Base-by-base conservation (phyloP, 2,888 invertebrate species). In the Ptilodon capucinus region DNA sequence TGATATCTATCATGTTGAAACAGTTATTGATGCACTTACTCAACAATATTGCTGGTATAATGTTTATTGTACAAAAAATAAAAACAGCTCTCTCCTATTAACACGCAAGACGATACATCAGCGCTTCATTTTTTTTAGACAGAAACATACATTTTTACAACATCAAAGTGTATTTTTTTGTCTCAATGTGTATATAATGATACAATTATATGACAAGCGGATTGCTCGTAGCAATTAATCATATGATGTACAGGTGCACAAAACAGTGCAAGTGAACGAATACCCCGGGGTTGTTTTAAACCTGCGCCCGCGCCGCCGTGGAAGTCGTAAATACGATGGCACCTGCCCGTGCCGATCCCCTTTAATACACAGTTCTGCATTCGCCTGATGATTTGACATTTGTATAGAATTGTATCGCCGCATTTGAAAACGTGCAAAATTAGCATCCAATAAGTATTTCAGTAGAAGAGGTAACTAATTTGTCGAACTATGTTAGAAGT, bases 281-380 rank as follows among this genome's bases (percentile, higher is more conserved):
- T 66, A 64, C 68, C 68, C 54, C 63, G 54, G 72, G n/a, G 76
- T 70, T 72, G 68, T 53, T 48, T 72, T 70, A 84, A 86, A 83
- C 81, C 81, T 81, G 83, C 81, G 71, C 64, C 63, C 56, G 53
- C 71, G 84, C n/a, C 71, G 84, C n/a, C n/a, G 60, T 63, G 66
- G 85, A 86, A 86, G 86, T 86, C 80, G 76, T 86, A 86, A 91
- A 91, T 80, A 84, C 75, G 63, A 61, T 54, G 59, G 78, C 89
- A 88, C 82, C 88, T 88, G 65, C 80, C 71, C 64, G 35, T 58
- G 62, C 67, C 72, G 60, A 65, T 61, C 60, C 64, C 71, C 64
- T 68, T 23, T 60, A 60, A 65, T 60, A 58, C 51, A 65, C 52
- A 56, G 48, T 56, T 51, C 52, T 54, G 52, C 65, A 63, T 74